Conservation (phyloP, 2,888 invertebrate genomes). For the Cheilosia scutellata region DNA sequence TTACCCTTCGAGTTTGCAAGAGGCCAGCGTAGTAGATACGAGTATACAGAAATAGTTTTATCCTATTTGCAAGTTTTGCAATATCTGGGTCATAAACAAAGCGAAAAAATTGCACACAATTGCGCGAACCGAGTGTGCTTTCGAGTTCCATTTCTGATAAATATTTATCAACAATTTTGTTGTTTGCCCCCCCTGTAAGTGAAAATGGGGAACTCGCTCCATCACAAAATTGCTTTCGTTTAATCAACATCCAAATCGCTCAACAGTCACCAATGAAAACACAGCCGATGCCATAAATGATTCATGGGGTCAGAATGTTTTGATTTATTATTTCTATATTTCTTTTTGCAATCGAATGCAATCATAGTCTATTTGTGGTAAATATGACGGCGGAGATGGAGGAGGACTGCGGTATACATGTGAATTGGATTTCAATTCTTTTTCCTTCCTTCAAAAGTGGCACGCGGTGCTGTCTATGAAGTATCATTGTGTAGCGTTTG, state of each 20-base stretch:
- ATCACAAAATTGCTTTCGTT: not conserved
- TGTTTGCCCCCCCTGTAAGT: not conserved
- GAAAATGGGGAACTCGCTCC: not conserved
- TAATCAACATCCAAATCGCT: not conserved
- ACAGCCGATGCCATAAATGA: conserved; percentile 21
- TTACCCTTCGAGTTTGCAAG: conserved; percentile 2
- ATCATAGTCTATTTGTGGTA: conserved; percentile 59
- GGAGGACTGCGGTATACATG: conserved; percentile 20
- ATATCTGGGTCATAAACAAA: conserved; percentile 23
- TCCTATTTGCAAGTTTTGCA: not conserved
- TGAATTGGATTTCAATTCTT: conserved; percentile 48
- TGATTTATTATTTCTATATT: conserved; percentile 1
- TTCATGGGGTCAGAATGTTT: conserved; percentile 47
- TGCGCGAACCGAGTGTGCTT: conserved; percentile 4
- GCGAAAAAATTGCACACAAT: not conserved
- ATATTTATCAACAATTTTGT: conserved; percentile 43
- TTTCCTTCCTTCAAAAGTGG: conserved; percentile 9
- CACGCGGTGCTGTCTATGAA: conserved; percentile 11
- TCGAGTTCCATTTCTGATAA: conserved; percentile 27
- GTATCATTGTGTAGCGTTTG: conserved; percentile 9
- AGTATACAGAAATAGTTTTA: not conserved
- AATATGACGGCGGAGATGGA: conserved; percentile 38
- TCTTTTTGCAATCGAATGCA: conserved; percentile 38
- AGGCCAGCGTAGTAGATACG: not conserved
- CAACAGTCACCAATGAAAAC: conserved; percentile 5